Percentiles rank a stretch among this genome's conserved stretches.
These are phyloP conservation scores for Camelus bactrianus DNA, from an alignment of 2,113 vertebrate species.

Conservation along the genomic window DNA sequence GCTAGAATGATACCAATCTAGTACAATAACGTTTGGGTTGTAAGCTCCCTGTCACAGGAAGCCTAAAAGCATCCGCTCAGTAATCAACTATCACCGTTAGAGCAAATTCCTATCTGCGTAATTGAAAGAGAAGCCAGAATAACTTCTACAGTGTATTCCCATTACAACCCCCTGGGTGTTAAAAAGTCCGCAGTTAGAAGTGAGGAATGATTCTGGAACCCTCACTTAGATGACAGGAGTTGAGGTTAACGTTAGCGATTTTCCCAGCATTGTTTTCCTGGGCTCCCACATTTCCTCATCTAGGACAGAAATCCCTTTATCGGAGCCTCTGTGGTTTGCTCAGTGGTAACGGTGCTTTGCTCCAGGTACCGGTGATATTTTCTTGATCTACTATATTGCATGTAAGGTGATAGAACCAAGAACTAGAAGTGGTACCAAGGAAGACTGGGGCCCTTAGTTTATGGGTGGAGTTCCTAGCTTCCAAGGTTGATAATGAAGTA, in stretches of 20 bases:
- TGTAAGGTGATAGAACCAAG: neutral
- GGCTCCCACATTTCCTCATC: neutral
- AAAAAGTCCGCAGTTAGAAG: neutral
- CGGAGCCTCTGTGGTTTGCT: neutral
- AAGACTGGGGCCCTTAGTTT: neutral
- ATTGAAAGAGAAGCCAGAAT: neutral
- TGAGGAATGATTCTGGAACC: neutral
- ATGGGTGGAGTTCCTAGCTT: neutral
- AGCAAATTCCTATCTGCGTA: neutral
- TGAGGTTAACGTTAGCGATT: neutral
- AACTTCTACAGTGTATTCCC: neutral
- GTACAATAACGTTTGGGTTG: neutral
- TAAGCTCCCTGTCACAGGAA: neutral
- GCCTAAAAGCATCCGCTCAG: neutral
- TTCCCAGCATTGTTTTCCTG: neutral
- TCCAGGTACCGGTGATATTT: neutral
- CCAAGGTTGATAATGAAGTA: neutral
- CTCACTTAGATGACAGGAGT: neutral
- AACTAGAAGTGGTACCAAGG: neutral
- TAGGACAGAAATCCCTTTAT: neutral
- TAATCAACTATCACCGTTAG: neutral
- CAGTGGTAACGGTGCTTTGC: too few species aligned
- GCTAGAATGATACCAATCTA: neutral
- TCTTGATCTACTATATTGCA: neutral
- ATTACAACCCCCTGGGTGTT: neutral